Percentiles rank a stretch among this genome's conserved stretches.
Conservation (phyloP, 2,113 vertebrate genomes). For the Chiloscyllium plagiosum region DNA sequence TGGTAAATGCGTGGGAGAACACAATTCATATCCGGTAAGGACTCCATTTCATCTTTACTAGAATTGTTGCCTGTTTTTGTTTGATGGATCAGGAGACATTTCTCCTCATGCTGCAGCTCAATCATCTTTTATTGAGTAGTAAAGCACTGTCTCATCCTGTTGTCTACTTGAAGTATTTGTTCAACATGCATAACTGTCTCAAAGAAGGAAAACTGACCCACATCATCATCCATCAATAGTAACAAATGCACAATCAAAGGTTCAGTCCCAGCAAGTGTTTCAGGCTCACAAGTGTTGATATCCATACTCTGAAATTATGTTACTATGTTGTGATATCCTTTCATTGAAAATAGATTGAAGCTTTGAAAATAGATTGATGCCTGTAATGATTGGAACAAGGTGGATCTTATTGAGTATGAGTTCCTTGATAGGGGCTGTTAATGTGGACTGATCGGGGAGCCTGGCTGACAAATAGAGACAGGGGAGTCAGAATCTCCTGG, state of each 20-base stretch:
- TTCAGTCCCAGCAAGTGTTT: background rate
- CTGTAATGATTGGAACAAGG: no score
- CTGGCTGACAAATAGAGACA: no score
- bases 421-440: no score
- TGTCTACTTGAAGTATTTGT: background rate
- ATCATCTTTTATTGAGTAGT: background rate
- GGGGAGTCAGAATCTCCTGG: no score
- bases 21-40: background rate
- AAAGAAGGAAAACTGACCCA: background rate
- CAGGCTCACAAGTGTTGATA: background rate
- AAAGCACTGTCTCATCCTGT: background rate
- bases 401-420: no score
- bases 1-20: constrained; percentile 25
- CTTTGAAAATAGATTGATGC: background rate
- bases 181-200: background rate
- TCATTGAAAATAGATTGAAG: background rate
- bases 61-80: constrained; percentile 21
- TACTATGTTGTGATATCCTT: background rate
- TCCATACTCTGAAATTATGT: background rate
- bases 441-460: no score
- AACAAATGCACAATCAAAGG: background rate
- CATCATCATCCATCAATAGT: background rate
- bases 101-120: background rate
- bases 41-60: background rate
- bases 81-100: background rate